Base-by-base conservation (phyloP, 1,140 invertebrate genomes). In the Amyelois transitella region DNA sequence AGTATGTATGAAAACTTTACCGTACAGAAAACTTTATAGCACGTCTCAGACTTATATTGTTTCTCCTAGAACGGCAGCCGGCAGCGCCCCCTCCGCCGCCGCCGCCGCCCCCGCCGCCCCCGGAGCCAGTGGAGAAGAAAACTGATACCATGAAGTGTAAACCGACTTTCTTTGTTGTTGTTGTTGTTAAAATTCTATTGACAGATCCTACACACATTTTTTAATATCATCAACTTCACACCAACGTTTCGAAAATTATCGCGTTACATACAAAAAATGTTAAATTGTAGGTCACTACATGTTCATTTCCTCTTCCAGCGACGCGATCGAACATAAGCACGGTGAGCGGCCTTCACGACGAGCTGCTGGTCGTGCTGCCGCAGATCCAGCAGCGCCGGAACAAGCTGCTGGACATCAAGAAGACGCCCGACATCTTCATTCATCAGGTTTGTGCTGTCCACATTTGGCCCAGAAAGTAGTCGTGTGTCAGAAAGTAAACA, bases 371-470 rank as follows among this genome's bases (percentile, higher is more conserved):
- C 18, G 90, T 94, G 12, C 77, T 96, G 43, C 89, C 88, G 1
- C 82, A 91, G 32, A 91, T 92, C 51, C 89, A 92, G 17, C 90
- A 93, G 57, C 90, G 90, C 12, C 80, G 85, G 48, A 88, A 73
- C 32, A 88, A 90, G 55, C 81, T 93, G 0, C 91, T 21, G 7
- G 18, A 92, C 57, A 91, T 94, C 53, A 87, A 91, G 14, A 92
- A 92, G 76, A 94, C 93, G 0, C 92, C 94, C 0, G 91, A 94
- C 59, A 91, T 94, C 43, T 94, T 90, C 69, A 94, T 96, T 43
- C 91, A 91, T 65, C 90, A 93, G 77, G 88, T 88, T 64, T 22
- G 2, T 1, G 17, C 25, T 21, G 28, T 6, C 12, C 28, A n/a
- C n/a, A n/a, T n/a, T n/a, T n/a, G n/a, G n/a, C n/a, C n/a, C n/a